A percentile compares a stretch with the other conserved stretches of the same genome.
Evolutionary conservation across 2,888 invertebrate species (phyloP).

Genomic region (Neocrepidodera transversa): DNA sequence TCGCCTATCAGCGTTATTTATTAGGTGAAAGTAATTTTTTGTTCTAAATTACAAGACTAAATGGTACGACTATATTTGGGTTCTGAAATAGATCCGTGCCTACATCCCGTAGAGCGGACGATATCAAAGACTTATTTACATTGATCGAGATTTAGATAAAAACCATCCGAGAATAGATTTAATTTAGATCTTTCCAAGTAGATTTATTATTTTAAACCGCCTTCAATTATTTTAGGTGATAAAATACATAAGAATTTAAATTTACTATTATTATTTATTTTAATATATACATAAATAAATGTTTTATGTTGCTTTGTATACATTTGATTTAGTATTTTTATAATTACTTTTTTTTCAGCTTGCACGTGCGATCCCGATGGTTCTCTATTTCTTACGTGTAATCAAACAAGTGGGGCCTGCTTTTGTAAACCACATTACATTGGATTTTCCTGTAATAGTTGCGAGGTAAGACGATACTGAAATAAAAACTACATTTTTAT

Average conservation of each 20-base stretch:
- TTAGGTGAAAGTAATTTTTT: constrained; percentile 20
- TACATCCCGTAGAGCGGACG: constrained; percentile 9
- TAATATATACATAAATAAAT: too few relatives aligned
- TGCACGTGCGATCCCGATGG: constrained; percentile 84
- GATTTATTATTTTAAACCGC: constrained; percentile 6
- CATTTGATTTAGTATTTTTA: too few relatives aligned
- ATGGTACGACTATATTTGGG: constrained; percentile 13
- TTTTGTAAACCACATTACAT: constrained; percentile 75
- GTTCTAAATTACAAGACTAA: constrained; percentile 9
- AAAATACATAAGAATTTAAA: not conserved
- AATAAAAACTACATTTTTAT: too few relatives aligned
- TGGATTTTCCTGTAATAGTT: constrained; percentile 78
- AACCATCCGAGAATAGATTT: not conserved
- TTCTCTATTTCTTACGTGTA: constrained; percentile 73
- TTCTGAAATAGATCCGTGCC: constrained; percentile 5
- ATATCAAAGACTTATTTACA: constrained; percentile 10
- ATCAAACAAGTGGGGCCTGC: constrained; percentile 81
- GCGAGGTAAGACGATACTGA: constrained; percentile 68
- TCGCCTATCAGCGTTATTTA: constrained; percentile 20
- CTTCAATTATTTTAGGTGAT: constrained; percentile 4
- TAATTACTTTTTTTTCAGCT: constrained; percentile 78
- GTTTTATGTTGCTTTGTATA: too few relatives aligned
- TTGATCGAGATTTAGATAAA: not conserved
- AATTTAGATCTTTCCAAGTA: not conserved
- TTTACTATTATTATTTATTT: too few relatives aligned